phyloP scores from a whole-genome alignment of 2,888 invertebrate species.

The Brachyptera putata region DNA sequence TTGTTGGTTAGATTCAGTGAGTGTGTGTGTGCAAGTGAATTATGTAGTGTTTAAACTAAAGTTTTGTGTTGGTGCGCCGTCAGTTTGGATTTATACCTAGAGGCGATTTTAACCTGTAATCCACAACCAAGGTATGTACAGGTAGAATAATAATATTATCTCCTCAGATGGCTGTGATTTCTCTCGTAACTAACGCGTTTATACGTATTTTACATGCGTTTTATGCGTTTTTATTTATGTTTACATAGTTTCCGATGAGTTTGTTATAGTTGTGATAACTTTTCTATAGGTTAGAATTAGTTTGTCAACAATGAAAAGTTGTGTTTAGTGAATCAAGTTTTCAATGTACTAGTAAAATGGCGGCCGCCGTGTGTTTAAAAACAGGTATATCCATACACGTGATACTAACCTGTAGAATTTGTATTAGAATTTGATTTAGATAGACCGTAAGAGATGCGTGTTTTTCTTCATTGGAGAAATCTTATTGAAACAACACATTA shows the following conservation, averaged over 20 bases:
- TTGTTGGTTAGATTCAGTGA: not conserved
- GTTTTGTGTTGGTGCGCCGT: not conserved
- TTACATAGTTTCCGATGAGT: no score
- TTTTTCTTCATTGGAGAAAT: not conserved
- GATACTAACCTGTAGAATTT: conserved; percentile 20
- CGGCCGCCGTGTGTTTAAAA: conserved; percentile 3
- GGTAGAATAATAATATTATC: no score
- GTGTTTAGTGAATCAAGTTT: not conserved
- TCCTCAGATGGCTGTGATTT: no score
- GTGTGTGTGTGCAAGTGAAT: not conserved
- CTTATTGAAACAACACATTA: no score
- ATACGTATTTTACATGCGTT: no score
- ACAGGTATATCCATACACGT: conserved; percentile 16
- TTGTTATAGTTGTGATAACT: no score
- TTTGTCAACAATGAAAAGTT: conserved; percentile 1
- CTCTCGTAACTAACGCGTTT: no score
- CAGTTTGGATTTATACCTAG: conserved; percentile 15
- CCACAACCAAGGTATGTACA: conserved; percentile 20
- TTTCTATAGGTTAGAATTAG: not conserved
- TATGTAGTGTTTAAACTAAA: not conserved
- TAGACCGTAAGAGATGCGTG: not conserved
- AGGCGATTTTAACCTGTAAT: conserved; percentile 11
- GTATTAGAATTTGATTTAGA: not conserved
- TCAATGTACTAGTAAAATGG: conserved; percentile 5
- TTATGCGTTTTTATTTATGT: no score